Evolutionary conservation across 1,140 invertebrate species (phyloP).

Genomic region (Heliconius hermathena): DNA sequence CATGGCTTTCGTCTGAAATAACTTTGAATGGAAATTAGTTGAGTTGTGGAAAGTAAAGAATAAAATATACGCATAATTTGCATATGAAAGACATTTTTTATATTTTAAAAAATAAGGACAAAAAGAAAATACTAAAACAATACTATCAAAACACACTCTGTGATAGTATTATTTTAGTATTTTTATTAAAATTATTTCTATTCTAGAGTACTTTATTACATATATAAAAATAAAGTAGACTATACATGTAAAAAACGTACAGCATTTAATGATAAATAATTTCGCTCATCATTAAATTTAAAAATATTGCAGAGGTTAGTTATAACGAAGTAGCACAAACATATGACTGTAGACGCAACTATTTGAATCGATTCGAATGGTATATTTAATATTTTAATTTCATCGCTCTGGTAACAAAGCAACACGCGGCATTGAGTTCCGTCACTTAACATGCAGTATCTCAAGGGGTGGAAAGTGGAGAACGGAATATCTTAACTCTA

Average conservation of each 20-base stretch:
- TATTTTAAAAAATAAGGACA: not conserved
- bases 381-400: constrained; percentile 4
- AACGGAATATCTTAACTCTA: not conserved
- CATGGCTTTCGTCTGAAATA: constrained; percentile 24
- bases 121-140: too few relatives aligned
- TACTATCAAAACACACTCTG: too few relatives aligned
- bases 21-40: constrained; percentile 34
- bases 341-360: not conserved
- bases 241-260: too few relatives aligned
- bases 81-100: constrained; percentile 21
- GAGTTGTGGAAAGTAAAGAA: not conserved
- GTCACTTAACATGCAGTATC: not conserved
- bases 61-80: constrained; percentile 22
- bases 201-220: not conserved
- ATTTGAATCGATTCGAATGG: not conserved
- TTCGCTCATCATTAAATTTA: not conserved
- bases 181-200: too few relatives aligned
- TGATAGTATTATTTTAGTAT: too few relatives aligned
- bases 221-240: not conserved
- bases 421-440: not conserved
- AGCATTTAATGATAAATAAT: too few relatives aligned
- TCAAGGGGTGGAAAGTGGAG: not conserved
- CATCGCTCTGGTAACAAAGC: not conserved
- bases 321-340: too few relatives aligned
- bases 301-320: not conserved